Evolutionary conservation across 2,797 vertebrate genomes (phyloP).

Genomic region (Parauchenoglanis punctatus): DNA sequence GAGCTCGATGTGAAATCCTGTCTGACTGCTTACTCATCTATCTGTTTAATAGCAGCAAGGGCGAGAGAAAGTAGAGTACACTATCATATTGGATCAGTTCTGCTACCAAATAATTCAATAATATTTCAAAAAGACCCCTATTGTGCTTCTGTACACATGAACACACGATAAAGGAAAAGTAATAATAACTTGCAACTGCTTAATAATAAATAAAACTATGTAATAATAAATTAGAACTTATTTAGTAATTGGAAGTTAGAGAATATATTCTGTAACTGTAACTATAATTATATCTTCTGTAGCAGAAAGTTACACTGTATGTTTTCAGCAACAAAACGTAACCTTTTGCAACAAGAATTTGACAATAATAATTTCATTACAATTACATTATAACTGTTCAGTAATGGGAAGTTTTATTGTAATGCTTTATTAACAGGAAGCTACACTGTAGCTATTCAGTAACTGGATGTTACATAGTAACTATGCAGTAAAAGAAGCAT

Average conservation of each 20-base stretch:
- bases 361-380: no score
- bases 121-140: neutral
- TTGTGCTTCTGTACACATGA: neutral
- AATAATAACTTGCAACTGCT: no score
- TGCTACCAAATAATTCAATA: neutral
- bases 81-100: neutral
- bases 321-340: neutral
- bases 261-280: neutral
- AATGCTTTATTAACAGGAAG: neutral
- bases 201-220: no score
- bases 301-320: neutral
- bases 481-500: neutral
- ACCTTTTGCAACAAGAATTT: neutral
- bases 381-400: neutral
- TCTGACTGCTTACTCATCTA: constrained; percentile 17
- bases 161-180: neutral
- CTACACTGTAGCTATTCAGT: neutral
- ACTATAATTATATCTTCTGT: neutral
- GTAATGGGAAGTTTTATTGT: neutral
- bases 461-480: neutral
- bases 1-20: constrained; percentile 74
- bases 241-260: neutral
- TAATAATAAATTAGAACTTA: neutral
- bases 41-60: constrained; percentile 23
- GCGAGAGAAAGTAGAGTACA: neutral